Evolutionary conservation across 2,888 invertebrate genomes (phyloP), one percentile per base, ranked within the genome.

Genomic region (Lissonota sp.): DNA sequence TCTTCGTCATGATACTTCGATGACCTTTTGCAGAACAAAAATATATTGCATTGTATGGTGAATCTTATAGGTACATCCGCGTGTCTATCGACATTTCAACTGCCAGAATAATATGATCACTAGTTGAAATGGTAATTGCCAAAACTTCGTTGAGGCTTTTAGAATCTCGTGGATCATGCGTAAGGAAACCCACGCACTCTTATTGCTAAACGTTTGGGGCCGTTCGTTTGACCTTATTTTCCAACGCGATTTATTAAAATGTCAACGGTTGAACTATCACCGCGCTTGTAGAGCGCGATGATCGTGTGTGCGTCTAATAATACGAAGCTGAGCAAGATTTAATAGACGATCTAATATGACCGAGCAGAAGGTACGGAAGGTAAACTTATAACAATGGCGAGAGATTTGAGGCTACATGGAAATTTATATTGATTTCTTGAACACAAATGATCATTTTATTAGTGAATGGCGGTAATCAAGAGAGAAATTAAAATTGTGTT

Each of bases 221-320:
- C 72, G 82, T 72, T 79, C 70, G 77, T 80, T 63, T 79, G 87
- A 87, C 88, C 88, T 88, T 87, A 87, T 88, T 88, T 81, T 77
- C 55, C 82, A 84, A 84, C 77, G 76, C 78, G 55, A 81, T 84
- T 86, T 84, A 86, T 87, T 87, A 84, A 89, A 89, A 89, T 89
- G 89, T 87, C 89, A 88, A 82, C 84, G 82, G 16, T 74, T 85
- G 87, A 87, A 87, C 86, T 86, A 85, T 86, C 81, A 73, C 73
- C 63, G 69, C 39, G 42, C 46, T 77, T 42, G 26, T 26, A 3
- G 26, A 26, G 26, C 26, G 26, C 26, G 26, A 26, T 26, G 26
- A 26, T 26, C 26, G 26, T 26, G 3, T 26, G 26, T 26, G 26
- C 26, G 26, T 26, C 26, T 2, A 26, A 26, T 26, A 26, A 26